Evolutionary conservation across 2,113 vertebrate species (phyloP).

Genomic region (Catharus fuscescens): DNA sequence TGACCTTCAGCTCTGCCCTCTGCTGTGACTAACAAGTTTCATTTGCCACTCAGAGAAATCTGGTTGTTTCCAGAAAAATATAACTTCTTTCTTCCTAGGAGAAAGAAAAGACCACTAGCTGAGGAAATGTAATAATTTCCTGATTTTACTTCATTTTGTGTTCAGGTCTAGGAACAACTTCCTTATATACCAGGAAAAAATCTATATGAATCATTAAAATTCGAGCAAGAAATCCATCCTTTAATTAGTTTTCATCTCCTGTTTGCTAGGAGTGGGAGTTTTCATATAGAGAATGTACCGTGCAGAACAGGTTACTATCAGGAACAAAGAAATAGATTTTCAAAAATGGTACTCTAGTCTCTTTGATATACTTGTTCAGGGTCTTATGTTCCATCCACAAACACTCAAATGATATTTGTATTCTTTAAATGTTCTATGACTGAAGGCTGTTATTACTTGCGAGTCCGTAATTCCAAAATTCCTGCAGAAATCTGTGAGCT

Average conservation of each 20-base stretch:
- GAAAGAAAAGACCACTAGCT: neutral
- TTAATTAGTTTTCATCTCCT: neutral
- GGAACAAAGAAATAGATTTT: neutral
- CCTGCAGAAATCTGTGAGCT: neutral
- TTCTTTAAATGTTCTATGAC: neutral
- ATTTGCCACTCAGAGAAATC: conserved; percentile 65
- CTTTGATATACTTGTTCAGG: neutral
- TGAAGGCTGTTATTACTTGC: neutral
- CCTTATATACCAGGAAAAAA: neutral
- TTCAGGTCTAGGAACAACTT: neutral
- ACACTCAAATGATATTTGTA: neutral
- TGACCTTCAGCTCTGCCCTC: conserved; percentile 71
- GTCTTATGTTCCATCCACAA: neutral
- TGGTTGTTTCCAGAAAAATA: conserved; percentile 53
- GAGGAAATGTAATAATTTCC: conserved; percentile 22
- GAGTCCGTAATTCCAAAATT: neutral
- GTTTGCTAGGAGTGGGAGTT: neutral
- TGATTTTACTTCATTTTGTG: neutral
- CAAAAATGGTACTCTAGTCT: neutral
- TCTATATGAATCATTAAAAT: neutral
- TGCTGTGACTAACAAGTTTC: conserved; percentile 71
- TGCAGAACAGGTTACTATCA: neutral
- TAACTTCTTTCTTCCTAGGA: conserved; percentile 15
- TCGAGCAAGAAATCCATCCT: neutral
- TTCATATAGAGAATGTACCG: neutral